phyloP scores from a whole-genome alignment of 2,888 invertebrate species.

The Villa cingulata region DNA sequence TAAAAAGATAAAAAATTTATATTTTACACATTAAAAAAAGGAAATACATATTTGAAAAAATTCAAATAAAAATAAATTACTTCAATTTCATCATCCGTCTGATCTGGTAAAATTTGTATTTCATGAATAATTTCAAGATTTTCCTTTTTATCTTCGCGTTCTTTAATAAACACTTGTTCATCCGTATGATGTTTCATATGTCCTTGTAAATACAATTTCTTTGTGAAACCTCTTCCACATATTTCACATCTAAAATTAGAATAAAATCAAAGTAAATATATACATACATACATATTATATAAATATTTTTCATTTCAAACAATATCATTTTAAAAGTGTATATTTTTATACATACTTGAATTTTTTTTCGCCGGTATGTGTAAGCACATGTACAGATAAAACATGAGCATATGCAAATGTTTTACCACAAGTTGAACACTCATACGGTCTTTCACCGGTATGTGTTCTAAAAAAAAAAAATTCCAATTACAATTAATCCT shows the following conservation, averaged over 20 bases:
- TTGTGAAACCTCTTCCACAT: slow-evolving; percentile 33
- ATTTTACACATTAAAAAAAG: no score
- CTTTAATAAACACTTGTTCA: neutral
- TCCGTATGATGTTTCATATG: slow-evolving; percentile 25
- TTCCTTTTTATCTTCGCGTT: neutral
- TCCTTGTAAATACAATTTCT: slow-evolving; percentile 27
- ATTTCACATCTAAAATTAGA: slow-evolving; percentile 18
- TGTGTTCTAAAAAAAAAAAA: slow-evolving; percentile 21
- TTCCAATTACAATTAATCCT: no score
- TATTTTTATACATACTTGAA: slow-evolving; percentile 24
- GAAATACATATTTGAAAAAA: no score
- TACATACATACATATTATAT: no score
- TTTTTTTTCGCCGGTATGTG: slow-evolving; percentile 34
- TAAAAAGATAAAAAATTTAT: no score
- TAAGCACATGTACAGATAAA: slow-evolving; percentile 28
- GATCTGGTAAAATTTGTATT: neutral
- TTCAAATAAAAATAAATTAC: neutral
- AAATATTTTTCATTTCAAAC: no score
- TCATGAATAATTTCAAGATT: neutral
- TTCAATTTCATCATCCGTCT: neutral
- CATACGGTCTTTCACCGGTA: slow-evolving; percentile 32
- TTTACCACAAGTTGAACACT: slow-evolving; percentile 29
- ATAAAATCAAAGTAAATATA: neutral
- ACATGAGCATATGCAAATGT: slow-evolving; percentile 34
- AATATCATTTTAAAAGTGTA: no score